phyloP scores from a whole-genome alignment of 2,113 vertebrate genomes.

The Xiphias gladius region DNA sequence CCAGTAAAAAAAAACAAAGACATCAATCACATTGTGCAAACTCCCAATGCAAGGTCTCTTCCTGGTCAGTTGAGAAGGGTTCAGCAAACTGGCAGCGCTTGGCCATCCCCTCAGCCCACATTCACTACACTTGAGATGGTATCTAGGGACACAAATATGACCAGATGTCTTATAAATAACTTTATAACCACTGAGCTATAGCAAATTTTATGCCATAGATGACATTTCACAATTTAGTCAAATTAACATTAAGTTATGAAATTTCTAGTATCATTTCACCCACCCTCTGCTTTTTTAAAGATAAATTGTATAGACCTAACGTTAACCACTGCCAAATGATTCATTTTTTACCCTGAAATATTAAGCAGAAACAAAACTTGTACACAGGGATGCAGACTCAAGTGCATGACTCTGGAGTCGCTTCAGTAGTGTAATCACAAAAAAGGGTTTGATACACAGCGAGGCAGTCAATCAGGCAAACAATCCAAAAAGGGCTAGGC shows the following conservation, averaged over 20 bases:
- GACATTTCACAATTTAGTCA: background rate
- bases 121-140: slow-evolving; percentile 9
- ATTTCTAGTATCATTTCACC: background rate
- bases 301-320: background rate
- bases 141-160: slow-evolving; percentile 21
- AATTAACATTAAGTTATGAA: background rate
- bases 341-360: background rate
- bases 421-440: too few species aligned
- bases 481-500: too few species aligned
- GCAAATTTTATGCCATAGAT: background rate
- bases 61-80: slow-evolving; percentile 41
- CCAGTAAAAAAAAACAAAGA: slow-evolving; percentile 66
- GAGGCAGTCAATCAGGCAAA: too few species aligned
- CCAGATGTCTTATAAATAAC: background rate
- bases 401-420: too few species aligned
- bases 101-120: background rate
- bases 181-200: background rate
- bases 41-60: slow-evolving; percentile 40
- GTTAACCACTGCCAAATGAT: background rate
- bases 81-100: background rate
- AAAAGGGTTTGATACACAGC: too few species aligned
- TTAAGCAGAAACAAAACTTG: background rate
- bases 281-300: background rate
- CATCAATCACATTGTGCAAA: slow-evolving; percentile 71
- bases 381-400: too few species aligned